Conservation (phyloP, 2,888 invertebrate species). For the Mellilla xanthometata region DNA sequence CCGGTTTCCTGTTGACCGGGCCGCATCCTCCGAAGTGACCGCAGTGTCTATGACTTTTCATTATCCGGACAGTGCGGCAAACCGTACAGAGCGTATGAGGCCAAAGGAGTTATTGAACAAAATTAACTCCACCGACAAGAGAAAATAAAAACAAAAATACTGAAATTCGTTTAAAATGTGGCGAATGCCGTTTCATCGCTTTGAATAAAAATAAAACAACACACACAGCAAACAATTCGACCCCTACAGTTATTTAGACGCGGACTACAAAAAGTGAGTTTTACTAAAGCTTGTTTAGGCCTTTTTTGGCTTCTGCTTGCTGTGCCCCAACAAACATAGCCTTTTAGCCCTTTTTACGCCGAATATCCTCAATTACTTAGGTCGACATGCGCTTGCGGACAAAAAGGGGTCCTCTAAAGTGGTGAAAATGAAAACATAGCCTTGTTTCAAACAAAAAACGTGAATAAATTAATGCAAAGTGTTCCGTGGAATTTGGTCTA, state of each 20-base stretch:
- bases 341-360: conserved; percentile 35
- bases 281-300: conserved; percentile 23
- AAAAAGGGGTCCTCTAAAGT: conserved; percentile 33
- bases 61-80: too few relatives aligned
- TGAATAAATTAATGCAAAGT: conserved; percentile 16
- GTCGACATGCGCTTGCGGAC: conserved; percentile 20
- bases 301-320: conserved; percentile 15
- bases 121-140: too few relatives aligned
- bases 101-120: too few relatives aligned
- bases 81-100: too few relatives aligned
- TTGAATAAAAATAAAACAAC: conserved; percentile 24
- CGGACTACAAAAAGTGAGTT: conserved; percentile 30
- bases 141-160: too few relatives aligned
- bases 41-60: too few relatives aligned
- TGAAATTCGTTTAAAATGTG: too few relatives aligned
- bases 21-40: too few relatives aligned
- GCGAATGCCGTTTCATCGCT: conserved; percentile 13
- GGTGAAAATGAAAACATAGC: conserved; percentile 22
- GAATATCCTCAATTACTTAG: conserved; percentile 34
- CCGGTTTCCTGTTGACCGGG: too few relatives aligned
- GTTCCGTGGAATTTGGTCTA: neutral
- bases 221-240: conserved; percentile 21
- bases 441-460: conserved; percentile 15
- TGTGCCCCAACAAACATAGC: conserved; percentile 31
- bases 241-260: conserved; percentile 22